Percentiles rank a stretch among this genome's conserved stretches.
Evolutionary conservation across 2,888 invertebrate genomes (phyloP).

Genomic region (Vanessa cardui): DNA sequence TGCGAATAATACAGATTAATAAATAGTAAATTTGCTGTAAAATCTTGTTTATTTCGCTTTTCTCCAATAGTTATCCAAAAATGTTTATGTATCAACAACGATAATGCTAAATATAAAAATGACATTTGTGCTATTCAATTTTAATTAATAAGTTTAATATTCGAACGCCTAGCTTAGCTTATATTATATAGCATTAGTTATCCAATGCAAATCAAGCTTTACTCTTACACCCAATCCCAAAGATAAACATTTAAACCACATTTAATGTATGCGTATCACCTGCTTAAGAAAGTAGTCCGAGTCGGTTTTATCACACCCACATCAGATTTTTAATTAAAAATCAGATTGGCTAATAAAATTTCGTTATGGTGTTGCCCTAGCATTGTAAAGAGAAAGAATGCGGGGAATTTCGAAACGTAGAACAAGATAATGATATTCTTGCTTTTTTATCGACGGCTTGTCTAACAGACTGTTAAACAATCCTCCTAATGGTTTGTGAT

Average conservation of each 20-base stretch:
- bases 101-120: no score
- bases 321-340: constrained; percentile 34
- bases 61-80: no score
- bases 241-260: constrained; percentile 26
- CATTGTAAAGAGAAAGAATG: constrained; percentile 26
- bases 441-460: not conserved
- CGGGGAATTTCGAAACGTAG: constrained; percentile 2
- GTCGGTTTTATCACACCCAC: constrained; percentile 33
- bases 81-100: no score
- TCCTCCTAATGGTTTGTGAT: no score
- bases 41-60: no score
- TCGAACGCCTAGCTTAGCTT: not conserved
- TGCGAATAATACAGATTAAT: no score
- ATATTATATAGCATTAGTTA: constrained; percentile 3
- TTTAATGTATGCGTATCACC: constrained; percentile 35
- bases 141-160: no score
- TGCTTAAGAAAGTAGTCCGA: constrained; percentile 35
- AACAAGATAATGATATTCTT: not conserved
- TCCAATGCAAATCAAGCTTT: not conserved
- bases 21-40: no score
- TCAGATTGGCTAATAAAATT: constrained; percentile 25
- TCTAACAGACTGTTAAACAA: no score
- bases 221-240: constrained; percentile 17
- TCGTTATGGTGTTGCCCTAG: constrained; percentile 18
- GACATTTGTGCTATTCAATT: no score